Evolutionary conservation across 2,113 vertebrate genomes (phyloP).

Genomic region (Bucco capensis): DNA sequence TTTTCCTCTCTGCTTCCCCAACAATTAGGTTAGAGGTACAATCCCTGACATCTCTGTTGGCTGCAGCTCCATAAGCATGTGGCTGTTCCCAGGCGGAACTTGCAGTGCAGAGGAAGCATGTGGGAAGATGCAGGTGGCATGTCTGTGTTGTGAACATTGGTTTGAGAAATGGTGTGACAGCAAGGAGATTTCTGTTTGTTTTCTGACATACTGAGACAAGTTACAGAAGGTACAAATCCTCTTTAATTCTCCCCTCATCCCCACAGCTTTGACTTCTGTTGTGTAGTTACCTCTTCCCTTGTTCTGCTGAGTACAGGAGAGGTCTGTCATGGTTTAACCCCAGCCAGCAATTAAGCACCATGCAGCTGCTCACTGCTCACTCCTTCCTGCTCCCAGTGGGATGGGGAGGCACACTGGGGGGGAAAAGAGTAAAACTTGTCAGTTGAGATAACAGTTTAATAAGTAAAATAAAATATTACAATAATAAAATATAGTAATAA

Average conservation of each 20-base stretch:
- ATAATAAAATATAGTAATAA: too few relatives aligned
- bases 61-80: neutral
- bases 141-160: neutral
- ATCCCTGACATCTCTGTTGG: neutral
- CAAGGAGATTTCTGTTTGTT: neutral
- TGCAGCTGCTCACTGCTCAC: neutral
- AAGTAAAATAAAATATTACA: neutral
- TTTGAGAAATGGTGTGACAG: neutral
- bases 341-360: neutral
- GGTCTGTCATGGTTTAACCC: neutral
- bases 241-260: neutral
- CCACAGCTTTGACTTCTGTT: neutral
- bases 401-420: neutral
- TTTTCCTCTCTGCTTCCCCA: neutral
- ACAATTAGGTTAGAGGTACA: neutral
- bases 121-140: neutral
- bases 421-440: neutral
- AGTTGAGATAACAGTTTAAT: neutral
- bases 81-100: neutral
- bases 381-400: neutral
- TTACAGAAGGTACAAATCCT: neutral
- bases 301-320: neutral
- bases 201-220: neutral
- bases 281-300: neutral
- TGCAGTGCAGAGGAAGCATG: neutral